Base-by-base conservation (phyloP, 1,140 invertebrate species). In the Calliopsis andreniformis region DNA sequence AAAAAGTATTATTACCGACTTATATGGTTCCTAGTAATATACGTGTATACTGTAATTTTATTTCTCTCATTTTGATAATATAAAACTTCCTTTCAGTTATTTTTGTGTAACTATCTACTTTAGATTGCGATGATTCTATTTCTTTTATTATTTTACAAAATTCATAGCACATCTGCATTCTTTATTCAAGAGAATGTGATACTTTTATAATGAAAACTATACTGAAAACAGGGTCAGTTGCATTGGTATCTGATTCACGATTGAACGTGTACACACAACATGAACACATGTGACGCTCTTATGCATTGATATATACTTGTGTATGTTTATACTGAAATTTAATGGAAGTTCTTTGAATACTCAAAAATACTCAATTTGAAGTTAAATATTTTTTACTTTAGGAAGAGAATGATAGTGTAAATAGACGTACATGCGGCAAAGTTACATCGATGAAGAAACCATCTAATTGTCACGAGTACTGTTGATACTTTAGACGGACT, bases 1-100 rank as follows among this genome's bases (percentile, higher is more conserved):
- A 64, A 23, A 32, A 1, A 58, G 14, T 3, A 61, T 51, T 61
- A 16, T 28, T 35, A 2, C n/a, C n/a, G n/a, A n/a, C n/a, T n/a
- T n/a, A n/a, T n/a, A n/a, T n/a, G n/a, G n/a, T 20, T 45, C 32
- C 20, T 42, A 20, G 47, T 35, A 67, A n/a, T n/a, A n/a, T n/a
- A n/a, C n/a, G 20, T 35, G 47, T 28, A 32, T 14, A 68, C 43
- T 43, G 53, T 28, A 55, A 55, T 18, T 18, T 55, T 55, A 5
- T 18, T 23, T 47, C 32, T 42, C 32, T 23, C 14, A 20, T 51
- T 32, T 59, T 42, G 51, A 76, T 61, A 30, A 28, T 55, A 76
- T 53, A 23, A 23, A 66, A 23, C 35, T 0, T 45, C 30, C 1
- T 61, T 20, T 12, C n/a, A 25, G n/a, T 61, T 70, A 47, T 64